Evolutionary conservation across 2,888 invertebrate genomes (phyloP).

Genomic region (Dynastes hyllus): DNA sequence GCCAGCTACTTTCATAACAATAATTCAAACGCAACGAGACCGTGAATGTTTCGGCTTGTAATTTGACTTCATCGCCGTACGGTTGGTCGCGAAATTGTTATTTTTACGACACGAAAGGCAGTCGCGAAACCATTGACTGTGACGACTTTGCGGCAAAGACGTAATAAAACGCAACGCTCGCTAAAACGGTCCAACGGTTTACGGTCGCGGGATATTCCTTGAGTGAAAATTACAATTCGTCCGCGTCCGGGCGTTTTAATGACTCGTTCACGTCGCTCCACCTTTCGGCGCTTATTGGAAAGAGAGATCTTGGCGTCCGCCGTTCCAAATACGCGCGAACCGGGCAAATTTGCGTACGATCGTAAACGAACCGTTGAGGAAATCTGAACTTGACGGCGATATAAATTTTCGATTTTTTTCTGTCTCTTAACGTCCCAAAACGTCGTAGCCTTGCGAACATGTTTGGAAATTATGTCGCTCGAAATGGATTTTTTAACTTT

Average conservation of each 20-base stretch:
- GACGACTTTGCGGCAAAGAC: constrained; percentile 38
- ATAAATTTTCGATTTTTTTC: not conserved
- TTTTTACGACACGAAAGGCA: constrained; percentile 40
- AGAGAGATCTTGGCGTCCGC: not conserved
- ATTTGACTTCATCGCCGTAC: constrained; percentile 21
- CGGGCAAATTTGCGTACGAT: not conserved
- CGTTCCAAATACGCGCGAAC: not conserved
- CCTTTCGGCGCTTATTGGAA: constrained; percentile 3
- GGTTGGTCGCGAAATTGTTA: constrained; percentile 35
- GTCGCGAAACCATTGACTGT: constrained; percentile 39
- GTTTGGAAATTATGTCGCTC: too few species aligned
- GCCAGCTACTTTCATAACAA: constrained; percentile 3
- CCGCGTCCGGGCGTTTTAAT: constrained; percentile 26
- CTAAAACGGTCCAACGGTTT: constrained; percentile 35
- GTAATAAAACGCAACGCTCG: constrained; percentile 36
- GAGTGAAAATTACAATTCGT: constrained; percentile 46
- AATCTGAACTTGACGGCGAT: not conserved
- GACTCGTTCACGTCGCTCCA: not conserved
- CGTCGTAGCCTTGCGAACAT: too few species aligned
- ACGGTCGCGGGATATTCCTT: constrained; percentile 36
- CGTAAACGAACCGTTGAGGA: not conserved
- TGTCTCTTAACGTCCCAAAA: too few species aligned
- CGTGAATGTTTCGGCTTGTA: constrained; percentile 3
- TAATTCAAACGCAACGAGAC: constrained; percentile 12
- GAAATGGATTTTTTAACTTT: too few species aligned